Percentiles rank a stretch among this genome's conserved stretches.
Evolutionary conservation across 2,797 vertebrate species (phyloP).

Genomic region (Coregonus sp.): DNA sequence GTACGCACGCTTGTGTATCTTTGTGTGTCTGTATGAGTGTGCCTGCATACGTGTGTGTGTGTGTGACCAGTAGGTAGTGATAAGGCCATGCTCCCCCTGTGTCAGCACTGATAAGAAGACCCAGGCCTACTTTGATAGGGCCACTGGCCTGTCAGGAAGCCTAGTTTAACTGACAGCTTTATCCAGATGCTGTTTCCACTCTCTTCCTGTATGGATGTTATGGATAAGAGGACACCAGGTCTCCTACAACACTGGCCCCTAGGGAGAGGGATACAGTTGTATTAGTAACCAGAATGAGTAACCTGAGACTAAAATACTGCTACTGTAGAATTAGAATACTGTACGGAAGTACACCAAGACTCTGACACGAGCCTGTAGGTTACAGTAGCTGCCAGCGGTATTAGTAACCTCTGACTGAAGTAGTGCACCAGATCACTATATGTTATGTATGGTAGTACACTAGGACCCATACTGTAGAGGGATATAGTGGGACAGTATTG

Average conservation of each 20-base stretch:
- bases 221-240: not conserved
- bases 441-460: too few relatives aligned
- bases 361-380: too few relatives aligned
- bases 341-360: too few relatives aligned
- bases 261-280: not conserved
- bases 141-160: constrained; percentile 76
- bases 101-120: constrained; percentile 80
- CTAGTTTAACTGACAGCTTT: constrained; percentile 68
- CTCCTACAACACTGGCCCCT: not conserved
- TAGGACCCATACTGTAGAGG: too few relatives aligned
- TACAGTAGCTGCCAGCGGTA: not conserved
- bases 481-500: too few relatives aligned
- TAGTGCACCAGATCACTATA: too few relatives aligned
- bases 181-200: constrained; percentile 64
- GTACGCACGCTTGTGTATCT: not conserved
- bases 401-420: too few relatives aligned
- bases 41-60: constrained; percentile 3
- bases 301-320: too few relatives aligned
- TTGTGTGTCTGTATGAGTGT: constrained; percentile 17
- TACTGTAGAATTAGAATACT: too few relatives aligned
- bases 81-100: constrained; percentile 67
- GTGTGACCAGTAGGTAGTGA: constrained; percentile 63
- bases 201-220: constrained; percentile 10
- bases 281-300: not conserved
- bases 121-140: constrained; percentile 72